Percentiles rank a stretch among this genome's conserved stretches.
These are phyloP conservation scores for Lichenostomus cassidix DNA, from an alignment of 2,113 vertebrate genomes.

Conservation along the genomic window DNA sequence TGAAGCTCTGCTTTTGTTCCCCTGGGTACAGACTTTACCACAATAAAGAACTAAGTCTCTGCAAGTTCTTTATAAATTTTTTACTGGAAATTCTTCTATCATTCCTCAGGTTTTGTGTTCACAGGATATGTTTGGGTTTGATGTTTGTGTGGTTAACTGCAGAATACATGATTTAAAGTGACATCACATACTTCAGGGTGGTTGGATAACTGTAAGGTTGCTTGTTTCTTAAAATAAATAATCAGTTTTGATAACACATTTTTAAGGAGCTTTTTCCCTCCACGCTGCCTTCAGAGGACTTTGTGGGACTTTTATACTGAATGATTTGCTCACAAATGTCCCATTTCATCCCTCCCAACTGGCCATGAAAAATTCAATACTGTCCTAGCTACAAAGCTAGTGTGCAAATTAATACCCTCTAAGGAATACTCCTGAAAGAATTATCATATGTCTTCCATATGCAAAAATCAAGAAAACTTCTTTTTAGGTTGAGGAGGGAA, in stretches of 20 bases:
- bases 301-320: not conserved
- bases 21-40: not conserved
- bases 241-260: not conserved
- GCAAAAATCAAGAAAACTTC: not conserved
- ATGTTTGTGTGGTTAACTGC: not conserved
- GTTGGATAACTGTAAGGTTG: not conserved
- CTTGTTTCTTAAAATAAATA: not conserved
- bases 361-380: not conserved
- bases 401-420: not conserved
- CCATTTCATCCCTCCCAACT: not conserved
- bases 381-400: not conserved
- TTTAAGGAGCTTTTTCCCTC: not conserved
- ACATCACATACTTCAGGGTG: not conserved
- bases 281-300: not conserved
- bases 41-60: not conserved
- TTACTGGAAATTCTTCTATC: not conserved
- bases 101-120: not conserved
- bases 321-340: not conserved
- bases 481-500: not conserved
- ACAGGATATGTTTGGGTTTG: not conserved
- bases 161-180: not conserved
- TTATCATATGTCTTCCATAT: not conserved
- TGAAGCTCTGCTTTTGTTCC: not conserved
- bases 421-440: not conserved
- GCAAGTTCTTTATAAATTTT: not conserved